These are phyloP conservation scores for Glaucopsyche alexis DNA, from an alignment of 2,888 invertebrate species.

Conservation along the genomic window DNA sequence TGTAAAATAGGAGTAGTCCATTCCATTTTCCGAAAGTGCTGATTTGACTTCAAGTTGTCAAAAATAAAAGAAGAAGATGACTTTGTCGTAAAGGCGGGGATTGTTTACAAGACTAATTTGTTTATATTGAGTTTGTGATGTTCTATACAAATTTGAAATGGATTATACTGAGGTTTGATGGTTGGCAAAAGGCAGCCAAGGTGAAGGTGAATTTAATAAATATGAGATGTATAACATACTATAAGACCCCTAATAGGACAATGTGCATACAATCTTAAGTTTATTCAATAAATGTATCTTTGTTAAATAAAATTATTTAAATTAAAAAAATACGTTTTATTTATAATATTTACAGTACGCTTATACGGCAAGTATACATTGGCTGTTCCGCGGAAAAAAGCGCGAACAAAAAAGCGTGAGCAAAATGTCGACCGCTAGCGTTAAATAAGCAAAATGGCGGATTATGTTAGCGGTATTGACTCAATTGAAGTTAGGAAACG, in stretches of 20 bases:
- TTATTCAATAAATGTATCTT: conserved; percentile 34
- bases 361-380: too few relatives aligned
- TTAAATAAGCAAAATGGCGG: too few relatives aligned
- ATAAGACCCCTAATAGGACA: conserved; percentile 17
- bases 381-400: too few relatives aligned
- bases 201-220: conserved; percentile 3
- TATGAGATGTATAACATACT: conserved; percentile 17
- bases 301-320: conserved; percentile 29
- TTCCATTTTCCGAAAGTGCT: neutral
- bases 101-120: too few relatives aligned
- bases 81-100: too few relatives aligned
- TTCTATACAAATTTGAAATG: neutral
- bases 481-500: too few relatives aligned
- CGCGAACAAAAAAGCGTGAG: too few relatives aligned
- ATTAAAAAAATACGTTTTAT: neutral
- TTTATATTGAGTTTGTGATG: too few relatives aligned
- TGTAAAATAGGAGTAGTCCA: neutral
- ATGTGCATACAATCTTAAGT: conserved; percentile 26
- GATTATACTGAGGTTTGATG: neutral
- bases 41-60: neutral
- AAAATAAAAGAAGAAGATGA: neutral
- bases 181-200: neutral
- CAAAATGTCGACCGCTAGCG: too few relatives aligned
- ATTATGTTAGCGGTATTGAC: too few relatives aligned
- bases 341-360: neutral